Evolutionary conservation across 1,140 invertebrate genomes (phyloP).

Genomic region (Papilio machaon): DNA sequence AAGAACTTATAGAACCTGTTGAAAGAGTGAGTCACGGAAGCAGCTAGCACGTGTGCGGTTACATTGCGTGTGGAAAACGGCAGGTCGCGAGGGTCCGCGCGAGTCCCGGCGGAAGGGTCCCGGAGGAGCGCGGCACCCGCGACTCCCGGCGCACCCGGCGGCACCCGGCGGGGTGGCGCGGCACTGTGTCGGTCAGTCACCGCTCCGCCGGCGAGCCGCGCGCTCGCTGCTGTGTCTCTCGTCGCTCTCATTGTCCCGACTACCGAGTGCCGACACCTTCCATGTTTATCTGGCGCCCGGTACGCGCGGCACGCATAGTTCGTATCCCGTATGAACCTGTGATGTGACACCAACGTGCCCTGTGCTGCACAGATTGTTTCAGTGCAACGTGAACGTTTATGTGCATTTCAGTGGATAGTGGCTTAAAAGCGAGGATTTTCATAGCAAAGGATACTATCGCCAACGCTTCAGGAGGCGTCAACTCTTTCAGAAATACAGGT

Average conservation of each 20-base stretch:
- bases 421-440: conserved; percentile 66
- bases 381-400: conserved; percentile 75
- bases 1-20: conserved; percentile 54
- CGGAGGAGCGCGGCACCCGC: conserved; percentile 72
- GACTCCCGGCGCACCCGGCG: conserved; percentile 70
- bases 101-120: conserved; percentile 76
- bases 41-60: conserved; percentile 58
- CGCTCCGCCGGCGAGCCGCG: conserved; percentile 73
- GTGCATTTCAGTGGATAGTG: conserved; percentile 70
- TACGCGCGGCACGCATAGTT: conserved; percentile 52
- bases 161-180: conserved; percentile 74
- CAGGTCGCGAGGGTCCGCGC: conserved; percentile 59
- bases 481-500: conserved; percentile 61
- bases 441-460: conserved; percentile 60
- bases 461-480: conserved; percentile 49
- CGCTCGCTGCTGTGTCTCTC: conserved; percentile 61
- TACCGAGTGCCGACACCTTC: conserved; percentile 51
- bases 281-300: conserved; percentile 63
- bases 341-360: conserved; percentile 55
- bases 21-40: conserved; percentile 56
- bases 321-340: conserved; percentile 60
- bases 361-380: conserved; percentile 54
- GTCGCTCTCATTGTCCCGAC: conserved; percentile 45
- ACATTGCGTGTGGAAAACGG: conserved; percentile 60
- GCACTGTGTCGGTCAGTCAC: conserved; percentile 80